Evolutionary conservation across 2,888 invertebrate species (phyloP).

Genomic region (Drosophila anomalata): DNA sequence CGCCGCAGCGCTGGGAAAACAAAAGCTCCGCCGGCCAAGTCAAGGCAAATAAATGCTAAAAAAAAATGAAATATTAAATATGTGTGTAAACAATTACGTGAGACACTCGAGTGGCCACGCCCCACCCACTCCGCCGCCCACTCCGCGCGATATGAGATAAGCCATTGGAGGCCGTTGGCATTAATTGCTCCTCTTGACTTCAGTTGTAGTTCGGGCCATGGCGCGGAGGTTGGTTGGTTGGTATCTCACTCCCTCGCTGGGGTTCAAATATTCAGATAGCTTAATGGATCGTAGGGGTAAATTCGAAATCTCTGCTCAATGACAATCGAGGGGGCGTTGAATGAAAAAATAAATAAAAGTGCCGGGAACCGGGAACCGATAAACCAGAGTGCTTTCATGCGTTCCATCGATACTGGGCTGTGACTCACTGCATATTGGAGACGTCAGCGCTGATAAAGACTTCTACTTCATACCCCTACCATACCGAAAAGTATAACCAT

Average conservation of each 20-base stretch:
- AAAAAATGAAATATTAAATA: slow-evolving; percentile 51
- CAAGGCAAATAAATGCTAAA: slow-evolving; percentile 65
- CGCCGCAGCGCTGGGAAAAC: slow-evolving; percentile 75
- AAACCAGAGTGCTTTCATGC: slow-evolving; percentile 42
- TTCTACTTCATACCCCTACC: not conserved
- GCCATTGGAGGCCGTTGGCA: slow-evolving; percentile 41
- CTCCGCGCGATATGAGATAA: slow-evolving; percentile 49
- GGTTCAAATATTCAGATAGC: not conserved
- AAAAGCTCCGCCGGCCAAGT: slow-evolving; percentile 60
- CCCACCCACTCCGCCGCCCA: not conserved
- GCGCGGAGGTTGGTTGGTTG: slow-evolving; percentile 35
- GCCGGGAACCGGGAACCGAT: slow-evolving; percentile 7
- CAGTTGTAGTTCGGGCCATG: slow-evolving; percentile 36
- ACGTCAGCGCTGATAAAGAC: slow-evolving; percentile 54
- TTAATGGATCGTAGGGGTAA: slow-evolving; percentile 13
- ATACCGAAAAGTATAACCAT: slow-evolving; percentile 32
- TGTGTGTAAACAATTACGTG: slow-evolving; percentile 77
- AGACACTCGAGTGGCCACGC: slow-evolving; percentile 53
- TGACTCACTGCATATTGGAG: slow-evolving; percentile 66
- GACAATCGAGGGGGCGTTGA: slow-evolving; percentile 32
- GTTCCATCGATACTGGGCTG: slow-evolving; percentile 26
- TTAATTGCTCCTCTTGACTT: slow-evolving; percentile 38
- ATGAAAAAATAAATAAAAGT: slow-evolving; percentile 8
- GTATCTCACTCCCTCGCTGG: slow-evolving; percentile 13
- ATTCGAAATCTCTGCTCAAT: slow-evolving; percentile 11